Evolutionary conservation across 2,113 vertebrate species (phyloP), one percentile per base, ranked within the genome.

Genomic region (Syngnathus typhle): DNA sequence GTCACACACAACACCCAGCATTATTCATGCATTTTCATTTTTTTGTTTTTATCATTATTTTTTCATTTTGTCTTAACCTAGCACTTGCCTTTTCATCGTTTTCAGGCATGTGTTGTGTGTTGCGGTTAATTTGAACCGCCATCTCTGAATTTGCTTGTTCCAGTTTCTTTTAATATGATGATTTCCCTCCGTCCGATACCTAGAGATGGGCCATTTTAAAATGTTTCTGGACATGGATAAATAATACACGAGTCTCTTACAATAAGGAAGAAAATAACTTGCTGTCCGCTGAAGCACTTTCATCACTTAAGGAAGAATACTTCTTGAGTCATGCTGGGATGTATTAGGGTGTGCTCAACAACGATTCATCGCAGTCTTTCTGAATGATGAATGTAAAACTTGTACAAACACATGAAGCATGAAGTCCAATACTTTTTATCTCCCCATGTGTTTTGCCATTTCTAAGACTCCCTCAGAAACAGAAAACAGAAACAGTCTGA

Each of bases 1-100:
- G 61, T 72, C 60, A 70, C 67, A 65, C 63, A 72, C 74, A 47
- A 21, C 49, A 52, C 70, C 74, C 67, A 67, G 65, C 36, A 67
- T 47, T 36, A 67, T 70, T 54, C 54, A 55, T 13, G 52, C 49
- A 8, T 64, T 64, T 3, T 74, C 10, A 16, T 8, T 23, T 61
- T 44, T 58, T 4, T 9, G 5, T 36, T 61, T 47, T 59, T 3
- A 3, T 39, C 16, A 36, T 68, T 60, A 32, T 54, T 59, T 64
- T 60, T 41, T 21, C 32, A 52, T 60, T 16, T 39, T 41, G 1
- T 41, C 39, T 38, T 62, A 6, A 59, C 38, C 64, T 10, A 44
- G 16, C 21, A 36, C 61, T 56, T 66, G 60, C 58, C n/a, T 44
- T 41, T 65, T 9, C 69, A 56, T 72, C 43, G n/a, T 71, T 7